phyloP scores from a whole-genome alignment of 2,888 invertebrate species.

The Idaea biselata region DNA sequence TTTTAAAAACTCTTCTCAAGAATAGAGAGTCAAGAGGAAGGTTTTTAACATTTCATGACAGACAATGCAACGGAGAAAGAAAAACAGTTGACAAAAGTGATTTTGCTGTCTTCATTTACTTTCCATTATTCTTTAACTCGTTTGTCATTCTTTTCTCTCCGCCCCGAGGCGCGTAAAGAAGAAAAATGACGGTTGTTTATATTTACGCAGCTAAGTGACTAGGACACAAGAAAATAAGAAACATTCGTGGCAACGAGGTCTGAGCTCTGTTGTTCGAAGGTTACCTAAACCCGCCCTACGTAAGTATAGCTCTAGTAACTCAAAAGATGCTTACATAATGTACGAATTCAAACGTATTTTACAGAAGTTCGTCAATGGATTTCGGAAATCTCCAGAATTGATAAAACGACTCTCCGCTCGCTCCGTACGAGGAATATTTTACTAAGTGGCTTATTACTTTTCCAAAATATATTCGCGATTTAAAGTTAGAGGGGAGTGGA shows the following conservation, averaged over 20 bases:
- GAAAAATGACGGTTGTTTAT: conserved; percentile 71
- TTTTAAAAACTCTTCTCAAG: background rate
- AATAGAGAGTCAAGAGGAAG: conserved; percentile 17
- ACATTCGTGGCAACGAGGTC: conserved; percentile 51
- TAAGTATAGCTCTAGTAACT: conserved; percentile 7
- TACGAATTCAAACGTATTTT: conserved; percentile 18
- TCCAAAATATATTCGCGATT: conserved; percentile 19
- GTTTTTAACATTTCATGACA: conserved; percentile 53
- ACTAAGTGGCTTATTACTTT: conserved; percentile 15
- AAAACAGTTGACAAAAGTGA: conserved; percentile 71
- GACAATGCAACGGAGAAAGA: conserved; percentile 53
- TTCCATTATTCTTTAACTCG: conserved; percentile 76
- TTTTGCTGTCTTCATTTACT: conserved; percentile 76
- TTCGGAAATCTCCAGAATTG: conserved; percentile 15
- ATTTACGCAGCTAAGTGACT: conserved; percentile 70
- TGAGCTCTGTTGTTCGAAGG: conserved; percentile 43
- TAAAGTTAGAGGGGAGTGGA: conserved; percentile 9
- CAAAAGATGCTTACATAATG: conserved; percentile 23
- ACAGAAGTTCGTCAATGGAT: conserved; percentile 13
- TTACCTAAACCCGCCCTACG: conserved; percentile 13
- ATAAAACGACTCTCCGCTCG: conserved; percentile 17
- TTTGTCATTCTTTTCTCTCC: conserved; percentile 74
- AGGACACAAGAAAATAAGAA: conserved; percentile 51
- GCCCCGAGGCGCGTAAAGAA: conserved; percentile 61
- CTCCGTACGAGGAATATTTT: conserved; percentile 13